Percentiles rank a stretch among this genome's conserved stretches.
These are phyloP conservation scores for Labrus mixtus DNA, from an alignment of 2,113 vertebrate genomes.

Conservation along the genomic window DNA sequence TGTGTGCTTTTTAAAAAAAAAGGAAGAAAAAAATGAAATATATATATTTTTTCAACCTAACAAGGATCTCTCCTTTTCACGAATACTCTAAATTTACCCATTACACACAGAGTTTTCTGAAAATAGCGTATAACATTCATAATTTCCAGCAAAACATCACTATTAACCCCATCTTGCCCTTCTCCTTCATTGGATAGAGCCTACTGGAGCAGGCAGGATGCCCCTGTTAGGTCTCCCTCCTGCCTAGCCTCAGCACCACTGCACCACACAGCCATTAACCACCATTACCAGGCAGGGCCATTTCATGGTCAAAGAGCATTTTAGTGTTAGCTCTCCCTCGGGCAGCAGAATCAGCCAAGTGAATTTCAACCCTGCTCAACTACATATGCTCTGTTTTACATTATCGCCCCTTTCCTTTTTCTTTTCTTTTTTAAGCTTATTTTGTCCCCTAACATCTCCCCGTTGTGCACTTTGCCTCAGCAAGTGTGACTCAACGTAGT, in stretches of 20 bases:
- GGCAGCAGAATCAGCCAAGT: slow-evolving; percentile 70
- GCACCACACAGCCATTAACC: slow-evolving; percentile 78
- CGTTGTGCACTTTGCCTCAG: slow-evolving; percentile 79
- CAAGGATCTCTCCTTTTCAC: neutral
- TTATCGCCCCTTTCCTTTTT: slow-evolving; percentile 23
- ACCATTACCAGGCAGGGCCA: slow-evolving; percentile 81
- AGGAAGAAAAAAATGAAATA: no score
- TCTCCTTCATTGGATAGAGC: slow-evolving; percentile 40
- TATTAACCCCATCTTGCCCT: slow-evolving; percentile 38
- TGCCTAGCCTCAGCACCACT: slow-evolving; percentile 58
- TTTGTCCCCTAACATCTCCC: slow-evolving; percentile 50
- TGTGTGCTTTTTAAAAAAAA: no score
- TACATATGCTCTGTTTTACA: slow-evolving; percentile 68
- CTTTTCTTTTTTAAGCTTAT: slow-evolving; percentile 27
- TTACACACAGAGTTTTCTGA: slow-evolving; percentile 5
- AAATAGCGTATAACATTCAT: slow-evolving; percentile 41
- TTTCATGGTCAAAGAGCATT: slow-evolving; percentile 87
- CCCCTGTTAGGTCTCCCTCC: slow-evolving; percentile 42
- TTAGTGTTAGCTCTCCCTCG: slow-evolving; percentile 79
- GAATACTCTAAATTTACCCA: slow-evolving; percentile 19
- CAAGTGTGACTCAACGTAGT: slow-evolving; percentile 73
- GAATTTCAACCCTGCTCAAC: slow-evolving; percentile 68
- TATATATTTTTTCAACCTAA: no score
- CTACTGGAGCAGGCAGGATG: slow-evolving; percentile 60
- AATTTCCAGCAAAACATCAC: slow-evolving; percentile 59